Evolutionary conservation across 1,140 invertebrate species (phyloP), one percentile per base, ranked within the genome.

Genomic region (Eumeta japonica): DNA sequence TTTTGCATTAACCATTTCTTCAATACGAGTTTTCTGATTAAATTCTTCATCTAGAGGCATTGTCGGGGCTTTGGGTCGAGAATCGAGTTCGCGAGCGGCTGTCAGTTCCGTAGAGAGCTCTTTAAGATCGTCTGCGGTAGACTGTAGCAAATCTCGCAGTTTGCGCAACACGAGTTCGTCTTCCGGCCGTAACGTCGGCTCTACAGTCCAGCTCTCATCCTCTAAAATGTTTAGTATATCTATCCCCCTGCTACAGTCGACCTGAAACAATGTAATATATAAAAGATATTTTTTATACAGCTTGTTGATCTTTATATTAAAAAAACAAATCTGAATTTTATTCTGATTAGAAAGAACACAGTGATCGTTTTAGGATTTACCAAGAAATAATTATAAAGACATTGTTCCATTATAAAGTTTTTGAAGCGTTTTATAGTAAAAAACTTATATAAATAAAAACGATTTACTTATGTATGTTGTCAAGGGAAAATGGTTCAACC

Each of bases 1-100:
- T 55, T 75, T 76, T 10, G 72, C 75, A 43, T 66, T 66, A 1
- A 76, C 75, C 13, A 76, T 37, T 55, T 75, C 58, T 51, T 75
- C 58, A 30, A 77, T 75, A 35, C 73, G 68, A 37, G 67, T 48
- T 50, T 71, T 68, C 46, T 75, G 60, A 49, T 77, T 75, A 45
- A 72, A 77, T 32, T 75, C 60, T 38, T 75, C 62, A 27, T 77
- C 73, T 16, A 75, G 50, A 15, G 72, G 71, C 18, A 45, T 58
- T 1, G 70, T 64, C 35, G 53, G 40, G 10, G 55, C 47, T 46
- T 65, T 58, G 2, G 62, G 44, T 50, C 59, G 66, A 16, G 59
- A 42, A 18, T 49, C 46, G 37, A 60, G 58, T 35, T 62, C 50
- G 34, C 61, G 65, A 39, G 50, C 43, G 43, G 57, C 59, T 4